Percentiles rank a stretch among this genome's conserved stretches.
These are phyloP conservation scores for Piaya cayana DNA, from an alignment of 2,113 vertebrate species.

Conservation along the genomic window DNA sequence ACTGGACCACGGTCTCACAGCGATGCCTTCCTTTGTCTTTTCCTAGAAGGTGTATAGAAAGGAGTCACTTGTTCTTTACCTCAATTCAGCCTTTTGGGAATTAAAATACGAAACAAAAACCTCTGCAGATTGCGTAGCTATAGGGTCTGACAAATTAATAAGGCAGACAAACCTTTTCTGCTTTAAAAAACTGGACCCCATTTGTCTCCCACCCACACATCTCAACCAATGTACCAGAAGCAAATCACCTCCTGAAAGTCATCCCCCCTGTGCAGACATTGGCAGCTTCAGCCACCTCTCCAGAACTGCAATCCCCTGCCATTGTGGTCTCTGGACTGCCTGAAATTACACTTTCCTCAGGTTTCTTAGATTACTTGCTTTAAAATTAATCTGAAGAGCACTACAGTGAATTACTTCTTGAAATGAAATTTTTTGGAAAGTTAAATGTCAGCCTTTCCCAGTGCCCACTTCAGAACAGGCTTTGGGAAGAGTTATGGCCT, in stretches of 20 bases:
- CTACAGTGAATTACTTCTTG: constrained; percentile 1
- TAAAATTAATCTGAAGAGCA: constrained; percentile 13
- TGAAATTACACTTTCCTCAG: not conserved
- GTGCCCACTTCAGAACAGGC: not conserved
- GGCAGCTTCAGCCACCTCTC: not conserved
- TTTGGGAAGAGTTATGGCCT: not conserved
- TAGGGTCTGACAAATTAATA: not conserved
- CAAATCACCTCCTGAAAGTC: not conserved
- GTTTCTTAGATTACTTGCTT: not conserved
- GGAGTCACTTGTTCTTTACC: not conserved
- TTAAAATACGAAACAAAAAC: not conserved
- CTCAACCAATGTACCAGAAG: not conserved
- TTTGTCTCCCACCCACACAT: not conserved
- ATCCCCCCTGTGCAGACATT: not conserved
- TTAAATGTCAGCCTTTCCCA: constrained; percentile 26
- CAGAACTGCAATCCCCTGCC: not conserved
- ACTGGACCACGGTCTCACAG: not conserved
- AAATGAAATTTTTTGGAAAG: constrained; percentile 1
- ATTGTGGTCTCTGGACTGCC: not conserved
- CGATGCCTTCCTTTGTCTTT: not conserved
- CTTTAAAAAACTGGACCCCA: not conserved
- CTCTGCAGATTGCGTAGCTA: not conserved
- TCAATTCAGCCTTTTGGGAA: not conserved
- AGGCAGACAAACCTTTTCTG: not conserved
- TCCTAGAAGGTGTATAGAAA: not conserved